A percentile compares a stretch with the other conserved stretches of the same genome.
Conservation (phyloP, 1,140 invertebrate genomes). For the Drosophila sproati region DNA sequence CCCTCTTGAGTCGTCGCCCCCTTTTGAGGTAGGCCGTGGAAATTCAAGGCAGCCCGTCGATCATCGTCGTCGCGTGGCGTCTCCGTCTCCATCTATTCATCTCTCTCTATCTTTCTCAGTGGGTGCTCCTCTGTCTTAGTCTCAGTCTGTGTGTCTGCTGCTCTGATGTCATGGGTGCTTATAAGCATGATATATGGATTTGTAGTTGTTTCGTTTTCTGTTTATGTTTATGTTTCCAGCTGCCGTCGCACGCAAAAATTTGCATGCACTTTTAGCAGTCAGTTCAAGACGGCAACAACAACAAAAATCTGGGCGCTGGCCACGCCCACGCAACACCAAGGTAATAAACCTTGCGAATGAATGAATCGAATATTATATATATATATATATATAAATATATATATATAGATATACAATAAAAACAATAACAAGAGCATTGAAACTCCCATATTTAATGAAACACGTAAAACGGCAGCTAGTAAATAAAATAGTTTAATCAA, state of each 20-base stretch:
- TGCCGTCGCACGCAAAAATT: conserved; percentile 52
- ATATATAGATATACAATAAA: conserved; percentile 15
- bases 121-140: not conserved
- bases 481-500: conserved; percentile 68
- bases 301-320: conserved; percentile 25
- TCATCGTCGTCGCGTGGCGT: conserved; percentile 35
- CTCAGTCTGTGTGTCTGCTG: conserved; percentile 13
- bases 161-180: conserved; percentile 54
- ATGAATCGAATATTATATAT: conserved; percentile 45
- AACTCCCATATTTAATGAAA: conserved; percentile 30
- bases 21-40: conserved; percentile 22
- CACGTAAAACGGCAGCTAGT: conserved; percentile 46
- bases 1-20: not conserved
- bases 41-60: conserved; percentile 51
- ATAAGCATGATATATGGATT: conserved; percentile 50
- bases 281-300: conserved; percentile 7
- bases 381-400: conserved; percentile 17
- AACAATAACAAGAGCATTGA: conserved; percentile 42
- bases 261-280: conserved; percentile 55
- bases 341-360: conserved; percentile 45
- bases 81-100: conserved; percentile 11
- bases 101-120: not conserved
- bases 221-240: conserved; percentile 11
- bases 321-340: conserved; percentile 29
- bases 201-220: conserved; percentile 14